Evolutionary conservation across 2,797 vertebrate genomes (phyloP).

Genomic region (Coregonus ussuriensis): DNA sequence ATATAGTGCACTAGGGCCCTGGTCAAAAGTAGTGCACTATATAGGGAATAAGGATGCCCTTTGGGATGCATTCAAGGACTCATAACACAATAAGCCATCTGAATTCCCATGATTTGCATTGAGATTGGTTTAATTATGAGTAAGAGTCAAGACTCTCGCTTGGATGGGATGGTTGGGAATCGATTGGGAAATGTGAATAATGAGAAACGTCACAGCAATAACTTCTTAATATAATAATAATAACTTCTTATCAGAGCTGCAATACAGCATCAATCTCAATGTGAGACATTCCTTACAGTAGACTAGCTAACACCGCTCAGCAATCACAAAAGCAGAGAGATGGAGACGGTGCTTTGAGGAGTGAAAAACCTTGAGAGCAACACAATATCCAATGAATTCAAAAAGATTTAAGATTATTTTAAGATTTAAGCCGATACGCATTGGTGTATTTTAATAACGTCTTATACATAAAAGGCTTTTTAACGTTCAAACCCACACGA

Average conservation of each 20-base stretch:
- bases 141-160: slow-evolving; percentile 78
- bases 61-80: slow-evolving; percentile 29
- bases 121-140: slow-evolving; percentile 84
- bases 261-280: slow-evolving; percentile 53
- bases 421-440: not conserved
- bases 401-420: not conserved
- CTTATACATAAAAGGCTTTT: no score
- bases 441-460: no score
- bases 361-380: not conserved
- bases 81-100: slow-evolving; percentile 66
- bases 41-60: not conserved
- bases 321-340: not conserved
- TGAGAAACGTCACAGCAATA: slow-evolving; percentile 71
- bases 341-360: not conserved
- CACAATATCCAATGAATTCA: not conserved
- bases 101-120: slow-evolving; percentile 80
- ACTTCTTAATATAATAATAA: slow-evolving; percentile 48
- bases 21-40: not conserved
- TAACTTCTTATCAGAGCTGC: slow-evolving; percentile 65
- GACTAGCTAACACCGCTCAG: slow-evolving; percentile 4
- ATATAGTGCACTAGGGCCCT: not conserved
- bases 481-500: no score
- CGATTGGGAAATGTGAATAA: slow-evolving; percentile 79
- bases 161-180: slow-evolving; percentile 76
- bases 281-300: slow-evolving; percentile 50